A percentile compares a stretch with the other conserved stretches of the same genome.
Conservation (phyloP, 1,140 invertebrate genomes). For the Bombus ignitus region DNA sequence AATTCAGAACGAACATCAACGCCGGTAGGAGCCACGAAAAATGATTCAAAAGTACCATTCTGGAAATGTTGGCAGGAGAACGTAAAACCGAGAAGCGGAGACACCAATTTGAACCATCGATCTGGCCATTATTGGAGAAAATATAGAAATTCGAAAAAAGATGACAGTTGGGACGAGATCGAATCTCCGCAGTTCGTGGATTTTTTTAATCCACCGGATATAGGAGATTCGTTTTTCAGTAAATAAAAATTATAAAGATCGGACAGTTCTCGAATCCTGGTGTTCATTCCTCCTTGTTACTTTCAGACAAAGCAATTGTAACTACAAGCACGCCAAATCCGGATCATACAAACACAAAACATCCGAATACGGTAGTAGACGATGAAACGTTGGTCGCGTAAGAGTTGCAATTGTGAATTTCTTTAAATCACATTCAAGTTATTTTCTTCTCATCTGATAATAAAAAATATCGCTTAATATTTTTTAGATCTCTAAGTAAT, state of each 20-base stretch:
- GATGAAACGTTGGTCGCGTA: background rate
- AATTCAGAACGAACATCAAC: background rate
- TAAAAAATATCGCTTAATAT: background rate
- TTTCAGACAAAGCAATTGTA: background rate
- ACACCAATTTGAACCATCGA: background rate
- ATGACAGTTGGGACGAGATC: slow-evolving; percentile 36
- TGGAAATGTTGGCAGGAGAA: slow-evolving; percentile 35
- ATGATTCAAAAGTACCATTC: background rate
- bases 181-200: slow-evolving; percentile 59
- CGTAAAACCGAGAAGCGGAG: background rate
- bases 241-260: background rate
- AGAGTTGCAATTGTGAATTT: background rate
- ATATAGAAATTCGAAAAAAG: background rate
- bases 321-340: background rate
- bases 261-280: background rate
- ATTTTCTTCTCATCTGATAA: too few relatives aligned
- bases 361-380: background rate
- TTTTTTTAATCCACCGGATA: slow-evolving; percentile 32
- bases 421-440: background rate
- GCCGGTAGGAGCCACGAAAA: background rate
- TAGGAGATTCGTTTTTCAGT: slow-evolving; percentile 60
- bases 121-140: background rate
- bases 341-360: too few relatives aligned
- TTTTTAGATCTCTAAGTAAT: slow-evolving; percentile 21
- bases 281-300: background rate